Conservation (phyloP, 2,797 vertebrate species). For the Lepus oiostolus region DNA sequence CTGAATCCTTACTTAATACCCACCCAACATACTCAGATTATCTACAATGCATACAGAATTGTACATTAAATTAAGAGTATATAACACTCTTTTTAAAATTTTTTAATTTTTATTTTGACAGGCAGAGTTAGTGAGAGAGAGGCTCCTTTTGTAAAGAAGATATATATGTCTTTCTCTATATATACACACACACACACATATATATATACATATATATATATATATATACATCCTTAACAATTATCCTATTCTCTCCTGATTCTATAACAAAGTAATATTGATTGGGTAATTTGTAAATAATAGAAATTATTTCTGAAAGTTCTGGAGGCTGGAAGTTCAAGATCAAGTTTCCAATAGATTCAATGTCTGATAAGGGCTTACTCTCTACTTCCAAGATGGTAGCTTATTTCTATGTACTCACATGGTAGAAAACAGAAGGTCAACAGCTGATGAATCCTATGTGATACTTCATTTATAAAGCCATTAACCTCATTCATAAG, state of each 20-base stretch:
- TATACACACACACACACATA: no score
- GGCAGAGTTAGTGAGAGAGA: no score
- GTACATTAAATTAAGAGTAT: background rate
- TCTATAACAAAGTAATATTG: background rate
- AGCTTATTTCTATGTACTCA: background rate
- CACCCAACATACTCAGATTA: background rate
- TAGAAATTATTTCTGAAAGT: background rate
- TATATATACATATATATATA: no score
- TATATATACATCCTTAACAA: background rate
- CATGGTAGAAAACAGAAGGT: background rate
- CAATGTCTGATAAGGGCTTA: background rate
- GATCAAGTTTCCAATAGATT: background rate
- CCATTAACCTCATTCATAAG: background rate
- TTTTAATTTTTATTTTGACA: no score
- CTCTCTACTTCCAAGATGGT: background rate
- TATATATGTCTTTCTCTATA: background rate
- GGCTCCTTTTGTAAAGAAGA: background rate
- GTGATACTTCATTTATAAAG: background rate
- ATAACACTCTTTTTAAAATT: background rate
- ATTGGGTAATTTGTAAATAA: constrained; percentile 5
- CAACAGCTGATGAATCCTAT: background rate
- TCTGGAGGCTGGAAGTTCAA: background rate
- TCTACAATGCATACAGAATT: background rate
- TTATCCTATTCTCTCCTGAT: background rate
- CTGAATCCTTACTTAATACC: background rate